Conservation (phyloP, 2,797 vertebrate species). For the Syndactyla subalaris region DNA sequence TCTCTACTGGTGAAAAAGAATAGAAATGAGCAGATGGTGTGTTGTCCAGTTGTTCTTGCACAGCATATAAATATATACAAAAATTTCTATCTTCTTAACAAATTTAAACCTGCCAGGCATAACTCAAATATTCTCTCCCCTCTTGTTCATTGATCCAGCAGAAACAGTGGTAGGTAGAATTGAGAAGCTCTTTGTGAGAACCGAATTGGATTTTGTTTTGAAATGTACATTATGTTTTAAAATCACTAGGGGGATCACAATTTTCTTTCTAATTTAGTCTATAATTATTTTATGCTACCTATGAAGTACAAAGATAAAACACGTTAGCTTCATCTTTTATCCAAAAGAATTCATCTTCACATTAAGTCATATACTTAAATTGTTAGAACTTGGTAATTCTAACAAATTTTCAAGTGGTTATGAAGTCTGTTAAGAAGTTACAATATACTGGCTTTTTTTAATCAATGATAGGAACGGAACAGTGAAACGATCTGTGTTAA, state of each 20-base stretch:
- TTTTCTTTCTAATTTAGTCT: background rate
- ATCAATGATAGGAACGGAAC: background rate
- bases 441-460: background rate
- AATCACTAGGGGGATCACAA: background rate
- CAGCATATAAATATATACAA: background rate
- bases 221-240: background rate
- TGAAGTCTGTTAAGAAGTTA: background rate
- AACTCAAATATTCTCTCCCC: background rate
- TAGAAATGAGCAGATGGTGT: conserved; percentile 11
- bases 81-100: background rate
- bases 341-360: background rate
- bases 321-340: background rate
- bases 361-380: background rate
- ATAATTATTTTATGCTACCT: background rate
- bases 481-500: background rate
- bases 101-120: background rate
- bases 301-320: background rate
- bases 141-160: background rate
- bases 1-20: background rate
- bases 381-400: background rate
- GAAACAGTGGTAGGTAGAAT: background rate
- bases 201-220: background rate
- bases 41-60: background rate
- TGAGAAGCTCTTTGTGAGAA: background rate
- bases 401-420: background rate